phyloP scores from a whole-genome alignment of 2,797 vertebrate genomes.

The Microctenopoma stevenorrisi region DNA sequence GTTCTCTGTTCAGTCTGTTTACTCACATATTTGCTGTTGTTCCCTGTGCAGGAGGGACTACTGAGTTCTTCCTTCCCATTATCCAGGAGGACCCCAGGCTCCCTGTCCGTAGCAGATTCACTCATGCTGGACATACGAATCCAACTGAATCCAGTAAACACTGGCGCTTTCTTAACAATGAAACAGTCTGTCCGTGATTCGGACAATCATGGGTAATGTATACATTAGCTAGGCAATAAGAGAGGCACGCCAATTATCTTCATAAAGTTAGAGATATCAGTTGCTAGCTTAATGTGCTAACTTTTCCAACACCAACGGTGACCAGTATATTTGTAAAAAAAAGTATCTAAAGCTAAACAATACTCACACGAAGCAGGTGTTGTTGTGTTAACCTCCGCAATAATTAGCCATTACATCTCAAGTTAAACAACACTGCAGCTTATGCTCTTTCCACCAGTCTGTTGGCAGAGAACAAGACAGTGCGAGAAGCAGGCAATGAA shows the following conservation, averaged over 20 bases:
- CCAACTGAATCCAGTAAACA: conserved; percentile 4
- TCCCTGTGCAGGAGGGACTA: conserved; percentile 52
- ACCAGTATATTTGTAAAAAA: not conserved
- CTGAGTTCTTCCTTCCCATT: conserved; percentile 65
- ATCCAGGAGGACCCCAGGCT: conserved; percentile 58
- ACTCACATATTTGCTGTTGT: conserved; percentile 78
- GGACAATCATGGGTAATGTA: not conserved
- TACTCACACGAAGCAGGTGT: not conserved
- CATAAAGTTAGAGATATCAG: conserved; percentile 24
- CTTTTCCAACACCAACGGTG: conserved; percentile 2
- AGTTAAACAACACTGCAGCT: not conserved
- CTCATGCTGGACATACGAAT: conserved; percentile 64
- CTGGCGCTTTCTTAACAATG: not conserved
- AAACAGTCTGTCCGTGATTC: conserved; percentile 19
- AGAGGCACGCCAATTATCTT: too few species aligned
- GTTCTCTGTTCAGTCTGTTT: not conserved
- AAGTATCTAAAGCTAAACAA: not conserved
- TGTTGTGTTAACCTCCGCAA: not conserved
- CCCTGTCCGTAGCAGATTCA: conserved; percentile 53
- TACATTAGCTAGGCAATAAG: not conserved
- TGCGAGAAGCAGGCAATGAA: not conserved
- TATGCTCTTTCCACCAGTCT: conserved; percentile 12
- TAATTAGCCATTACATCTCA: not conserved
- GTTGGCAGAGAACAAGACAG: conserved; percentile 34
- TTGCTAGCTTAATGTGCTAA: conserved; percentile 53